Evolutionary conservation across 2,888 invertebrate genomes (phyloP), one percentile per base, ranked within the genome.

Genomic region (Catocala fraxini): DNA sequence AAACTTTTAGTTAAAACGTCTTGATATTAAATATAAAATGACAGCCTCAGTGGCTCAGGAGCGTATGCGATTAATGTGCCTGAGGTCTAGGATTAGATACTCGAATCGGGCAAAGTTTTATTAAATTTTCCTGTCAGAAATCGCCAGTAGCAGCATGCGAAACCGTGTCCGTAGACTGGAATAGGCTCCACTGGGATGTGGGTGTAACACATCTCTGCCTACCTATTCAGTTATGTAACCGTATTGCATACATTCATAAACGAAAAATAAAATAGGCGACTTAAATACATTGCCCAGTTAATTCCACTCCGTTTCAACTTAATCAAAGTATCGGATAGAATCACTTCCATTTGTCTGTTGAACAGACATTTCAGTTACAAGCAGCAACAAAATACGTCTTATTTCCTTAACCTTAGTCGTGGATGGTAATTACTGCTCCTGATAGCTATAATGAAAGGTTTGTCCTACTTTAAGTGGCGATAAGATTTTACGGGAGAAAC

Each of bases 401-500:
- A 65, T 73, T 67, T 71, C 65, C 58, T 59, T 58, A 74, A 67
- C 65, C 70, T 68, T 58, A 68, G 58, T 65, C 65, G 65, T 66
- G 61, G 63, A 55, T 56, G 62, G 65, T 70, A 75, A 76, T 77
- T 73, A 77, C 73, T 61, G 62, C 42, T 58, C 41, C 61, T 67
- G 68, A 76, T 76, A 75, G 59, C 73, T 61, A 51, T 73, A 75
- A 77, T 77, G 70, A 73, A 75, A 68, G 70, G 68, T 70, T 70
- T 67, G 73, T 67, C 60, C 73, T 64, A 77, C 70, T 74, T 70
- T 46, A 65, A 67, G 59, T 56, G 56, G 60, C 73, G 65, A 75
- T 76, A 72, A 76, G 13, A 66, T 72, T 73, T 65, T 65, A 75
- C 58, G 49, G 57, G 51, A 59, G 57, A 55, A 51, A 56, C 67